These are phyloP conservation scores for Abramis brama DNA, from an alignment of 2,113 vertebrate genomes.

Conservation along the genomic window DNA sequence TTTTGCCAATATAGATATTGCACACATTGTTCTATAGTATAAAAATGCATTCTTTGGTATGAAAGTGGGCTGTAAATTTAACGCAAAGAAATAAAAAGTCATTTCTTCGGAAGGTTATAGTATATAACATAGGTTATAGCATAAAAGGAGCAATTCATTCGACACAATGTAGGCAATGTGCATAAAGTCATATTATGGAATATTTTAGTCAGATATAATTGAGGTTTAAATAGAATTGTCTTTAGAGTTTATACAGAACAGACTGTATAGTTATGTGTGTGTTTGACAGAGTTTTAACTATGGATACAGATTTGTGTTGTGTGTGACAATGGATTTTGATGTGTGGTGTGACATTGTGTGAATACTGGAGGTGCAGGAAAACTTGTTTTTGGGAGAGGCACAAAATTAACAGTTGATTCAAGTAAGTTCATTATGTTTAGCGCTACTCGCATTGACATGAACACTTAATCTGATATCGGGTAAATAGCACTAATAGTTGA, in stretches of 20 bases:
- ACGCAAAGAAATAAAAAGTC: neutral
- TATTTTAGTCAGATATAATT: neutral
- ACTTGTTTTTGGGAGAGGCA: constrained; percentile 34
- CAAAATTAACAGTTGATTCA: constrained; percentile 30
- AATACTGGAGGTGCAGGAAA: constrained; percentile 43
- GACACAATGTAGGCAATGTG: neutral
- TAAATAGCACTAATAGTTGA: no score
- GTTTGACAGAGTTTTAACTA: neutral
- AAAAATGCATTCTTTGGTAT: neutral
- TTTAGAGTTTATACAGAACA: neutral
- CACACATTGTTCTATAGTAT: neutral
- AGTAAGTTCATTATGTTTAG: constrained; percentile 21
- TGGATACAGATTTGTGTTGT: neutral
- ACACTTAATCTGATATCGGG: neutral
- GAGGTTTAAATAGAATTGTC: neutral
- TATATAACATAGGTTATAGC: neutral
- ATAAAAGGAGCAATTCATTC: neutral
- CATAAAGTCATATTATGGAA: neutral
- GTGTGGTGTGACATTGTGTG: constrained; percentile 43
- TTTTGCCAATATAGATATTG: neutral
- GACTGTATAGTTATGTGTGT: neutral
- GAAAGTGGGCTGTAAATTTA: neutral
- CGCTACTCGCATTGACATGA: neutral
- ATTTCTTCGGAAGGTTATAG: neutral
- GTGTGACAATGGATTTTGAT: constrained; percentile 19